phyloP scores from a whole-genome alignment of 37 sponge, comb jelly and placozoan genomes.

The Lycopodina hypogea region DNA sequence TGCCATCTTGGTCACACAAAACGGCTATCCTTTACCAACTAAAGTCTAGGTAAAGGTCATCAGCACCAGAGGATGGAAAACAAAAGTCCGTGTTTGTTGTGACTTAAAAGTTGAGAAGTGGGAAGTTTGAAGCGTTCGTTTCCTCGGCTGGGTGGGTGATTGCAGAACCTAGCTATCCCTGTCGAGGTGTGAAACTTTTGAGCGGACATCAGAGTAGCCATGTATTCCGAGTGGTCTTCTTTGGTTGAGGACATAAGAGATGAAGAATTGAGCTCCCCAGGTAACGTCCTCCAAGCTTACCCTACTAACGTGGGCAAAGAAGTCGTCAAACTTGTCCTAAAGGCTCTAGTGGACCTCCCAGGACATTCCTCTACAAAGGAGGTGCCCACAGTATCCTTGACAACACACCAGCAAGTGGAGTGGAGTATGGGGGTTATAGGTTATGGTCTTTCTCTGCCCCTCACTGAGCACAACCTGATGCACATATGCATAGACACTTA shows the following conservation, averaged over 20 bases:
- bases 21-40: neutral
- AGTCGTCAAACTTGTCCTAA: conserved; percentile 60
- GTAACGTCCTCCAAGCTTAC: conserved; percentile 45
- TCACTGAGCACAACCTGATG: conserved; percentile 46
- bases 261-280: neutral
- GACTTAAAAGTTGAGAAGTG: too few relatives aligned
- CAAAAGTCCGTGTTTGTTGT: too few relatives aligned
- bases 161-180: too few relatives aligned
- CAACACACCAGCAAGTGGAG: conserved; percentile 52
- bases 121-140: too few relatives aligned
- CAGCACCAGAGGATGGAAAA: too few relatives aligned
- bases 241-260: conserved; percentile 26
- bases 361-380: neutral
- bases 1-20: neutral
- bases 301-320: conserved; percentile 33
- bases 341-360: conserved; percentile 30
- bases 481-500: conserved; percentile 60
- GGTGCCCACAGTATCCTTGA: conserved; percentile 2
- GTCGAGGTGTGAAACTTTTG: too few relatives aligned
- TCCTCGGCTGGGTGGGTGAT: too few relatives aligned
- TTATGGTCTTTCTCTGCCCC: conserved; percentile 73
- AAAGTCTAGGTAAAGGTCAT: too few relatives aligned
- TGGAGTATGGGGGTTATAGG: conserved; percentile 86
- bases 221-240: conserved; percentile 78
- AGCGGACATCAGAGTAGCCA: neutral